Base-by-base conservation (phyloP, 2,888 invertebrate species). In the Drosophila borealis region DNA sequence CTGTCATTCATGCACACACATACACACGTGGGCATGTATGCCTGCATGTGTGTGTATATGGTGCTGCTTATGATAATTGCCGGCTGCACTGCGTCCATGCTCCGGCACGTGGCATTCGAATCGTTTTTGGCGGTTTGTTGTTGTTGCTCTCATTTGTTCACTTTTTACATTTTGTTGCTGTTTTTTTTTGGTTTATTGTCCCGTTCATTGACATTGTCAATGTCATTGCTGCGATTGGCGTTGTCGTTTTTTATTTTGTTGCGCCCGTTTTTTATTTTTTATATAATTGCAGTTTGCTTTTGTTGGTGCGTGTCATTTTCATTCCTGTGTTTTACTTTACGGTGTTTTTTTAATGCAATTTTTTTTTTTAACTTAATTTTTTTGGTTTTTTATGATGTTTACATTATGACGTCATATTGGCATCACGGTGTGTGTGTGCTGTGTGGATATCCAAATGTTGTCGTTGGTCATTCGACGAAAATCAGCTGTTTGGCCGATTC, bases 61-160 rank as follows among this genome's bases (percentile, higher is more conserved):
- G 70, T 88, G 83, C 89, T 86, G 85, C 85, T 86, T 86, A 86
- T 86, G 85, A 88, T 86, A 86, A 86, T 86, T 86, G 89, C 83
- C 81, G 89, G 78, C 79, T 85, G 89, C 78, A 77, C 49, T 68
- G 81, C 67, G 70, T 78, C 72, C 78, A 62, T 37, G 66, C 55
- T 50, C 44, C 70, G 73, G 82, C 88, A 89, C 89, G 78, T 82
- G 89, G 80, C 71, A 54, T 54, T 64, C 64, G 64, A 39, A 36
- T 56, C 60, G 25, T 64, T 70, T 81, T 80, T 57, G 75, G 62
- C 64, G 68, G 50, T 66, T 75, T 75, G 45, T 50, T 53, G 50
- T 76, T 71, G 65, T 34, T 48, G 46, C 34, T 63, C 63, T 50
- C 57, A 57, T 56, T 71, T 51, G 39, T 44, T 36, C 37, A 25